Conservation (phyloP, 1,140 invertebrate species). For the Vollenhovia emeryi region DNA sequence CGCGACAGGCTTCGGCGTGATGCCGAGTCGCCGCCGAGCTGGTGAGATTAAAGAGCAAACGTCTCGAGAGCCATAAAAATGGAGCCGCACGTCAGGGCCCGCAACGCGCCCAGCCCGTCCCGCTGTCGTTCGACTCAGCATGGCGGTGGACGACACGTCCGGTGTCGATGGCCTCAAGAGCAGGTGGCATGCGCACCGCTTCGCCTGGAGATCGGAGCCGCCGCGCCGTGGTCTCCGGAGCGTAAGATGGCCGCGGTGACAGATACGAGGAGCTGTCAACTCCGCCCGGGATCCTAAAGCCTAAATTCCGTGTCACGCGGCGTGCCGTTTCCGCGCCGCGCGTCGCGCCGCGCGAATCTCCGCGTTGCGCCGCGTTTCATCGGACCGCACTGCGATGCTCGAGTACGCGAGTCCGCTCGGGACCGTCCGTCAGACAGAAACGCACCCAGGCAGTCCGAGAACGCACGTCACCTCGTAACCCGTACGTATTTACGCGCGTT, state of each 20-base stretch:
- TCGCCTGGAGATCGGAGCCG: constrained; percentile 22
- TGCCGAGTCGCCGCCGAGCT: not conserved
- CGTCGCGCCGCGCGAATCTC: not conserved
- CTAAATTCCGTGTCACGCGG: constrained; percentile 70
- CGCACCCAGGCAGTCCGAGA: constrained; percentile 15
- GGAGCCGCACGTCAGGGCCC: no score
- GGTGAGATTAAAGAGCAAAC: not conserved
- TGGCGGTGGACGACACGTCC: not conserved
- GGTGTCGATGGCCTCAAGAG: not conserved
- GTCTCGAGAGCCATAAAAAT: not conserved
- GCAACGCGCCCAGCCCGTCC: not conserved
- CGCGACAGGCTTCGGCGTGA: not conserved
- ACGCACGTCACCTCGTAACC: constrained; percentile 57
- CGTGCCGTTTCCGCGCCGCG: not conserved
- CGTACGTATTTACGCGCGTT: constrained; percentile 47
- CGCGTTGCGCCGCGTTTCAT: not conserved
- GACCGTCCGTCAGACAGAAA: not conserved
- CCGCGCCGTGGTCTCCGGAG: constrained; percentile 37
- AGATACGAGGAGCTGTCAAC: constrained; percentile 81
- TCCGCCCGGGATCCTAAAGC: constrained; percentile 81
- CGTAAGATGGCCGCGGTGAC: constrained; percentile 82
- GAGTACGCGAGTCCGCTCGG: constrained; percentile 1
- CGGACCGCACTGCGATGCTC: constrained; percentile 24
- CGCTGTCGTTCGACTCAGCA: not conserved
- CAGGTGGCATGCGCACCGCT: constrained; percentile 36